Percentiles rank a stretch among this genome's conserved stretches.
These are phyloP conservation scores for Andricus grossulariae DNA, from an alignment of 1,140 invertebrate species.

Conservation along the genomic window DNA sequence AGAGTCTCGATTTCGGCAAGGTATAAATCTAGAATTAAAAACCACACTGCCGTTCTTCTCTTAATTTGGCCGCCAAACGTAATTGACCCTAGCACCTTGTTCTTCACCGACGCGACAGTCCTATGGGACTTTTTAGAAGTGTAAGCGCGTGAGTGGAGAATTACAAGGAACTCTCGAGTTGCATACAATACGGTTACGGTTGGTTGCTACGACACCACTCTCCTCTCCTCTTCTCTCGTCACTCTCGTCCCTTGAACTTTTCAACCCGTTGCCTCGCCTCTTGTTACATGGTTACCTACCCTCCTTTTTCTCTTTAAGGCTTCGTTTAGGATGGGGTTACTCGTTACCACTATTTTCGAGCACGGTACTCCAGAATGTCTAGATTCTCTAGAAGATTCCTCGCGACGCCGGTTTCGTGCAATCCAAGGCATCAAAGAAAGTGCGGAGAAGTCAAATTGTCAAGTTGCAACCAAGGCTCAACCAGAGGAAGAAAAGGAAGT, in stretches of 20 bases:
- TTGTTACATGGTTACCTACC: slow-evolving; percentile 65
- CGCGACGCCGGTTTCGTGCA: slow-evolving; percentile 1
- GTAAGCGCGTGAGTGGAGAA: slow-evolving; percentile 51
- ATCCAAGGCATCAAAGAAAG: slow-evolving; percentile 23
- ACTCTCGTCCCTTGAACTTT: slow-evolving; percentile 52
- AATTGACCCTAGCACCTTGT: slow-evolving; percentile 19
- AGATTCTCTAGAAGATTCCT: slow-evolving; percentile 14
- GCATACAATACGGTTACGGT: slow-evolving; percentile 53
- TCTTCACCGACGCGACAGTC: slow-evolving; percentile 3
- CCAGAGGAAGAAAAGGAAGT: background rate
- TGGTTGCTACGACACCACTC: slow-evolving; percentile 45
- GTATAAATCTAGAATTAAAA: no score
- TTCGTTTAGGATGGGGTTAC: slow-evolving; percentile 69
- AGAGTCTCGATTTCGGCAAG: no score
- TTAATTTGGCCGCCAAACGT: background rate
- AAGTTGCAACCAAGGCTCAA: background rate
- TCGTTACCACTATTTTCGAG: slow-evolving; percentile 64
- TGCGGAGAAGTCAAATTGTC: slow-evolving; percentile 12
- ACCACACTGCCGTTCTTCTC: no score
- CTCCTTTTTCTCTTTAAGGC: slow-evolving; percentile 65
- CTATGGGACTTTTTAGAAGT: slow-evolving; percentile 35
- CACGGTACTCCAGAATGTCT: slow-evolving; percentile 39
- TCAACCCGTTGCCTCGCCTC: slow-evolving; percentile 60
- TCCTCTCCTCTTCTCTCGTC: slow-evolving; percentile 43
- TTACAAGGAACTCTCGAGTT: slow-evolving; percentile 58